Conservation (phyloP, 2,888 invertebrate species). For the Xestia xanthographa region DNA sequence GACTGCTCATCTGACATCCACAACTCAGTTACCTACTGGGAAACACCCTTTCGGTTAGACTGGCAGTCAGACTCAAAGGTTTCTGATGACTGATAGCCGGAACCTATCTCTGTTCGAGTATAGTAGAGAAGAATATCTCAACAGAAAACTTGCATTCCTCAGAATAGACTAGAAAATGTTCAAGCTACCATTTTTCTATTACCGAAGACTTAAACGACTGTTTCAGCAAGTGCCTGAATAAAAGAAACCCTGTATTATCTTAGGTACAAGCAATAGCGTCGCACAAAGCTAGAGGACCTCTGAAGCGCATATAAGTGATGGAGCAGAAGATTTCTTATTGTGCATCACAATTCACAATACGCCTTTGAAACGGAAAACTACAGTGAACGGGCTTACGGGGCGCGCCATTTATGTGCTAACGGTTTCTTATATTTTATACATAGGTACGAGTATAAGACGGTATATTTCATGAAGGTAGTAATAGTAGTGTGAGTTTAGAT, state of each 20-base stretch:
- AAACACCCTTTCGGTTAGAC: not conserved
- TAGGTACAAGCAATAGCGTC: constrained; percentile 28
- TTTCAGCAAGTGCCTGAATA: not conserved
- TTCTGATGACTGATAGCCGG: too few relatives aligned
- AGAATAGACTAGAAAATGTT: not conserved
- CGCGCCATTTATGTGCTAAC: constrained; percentile 27
- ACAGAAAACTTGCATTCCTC: not conserved
- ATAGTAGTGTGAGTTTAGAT: not conserved
- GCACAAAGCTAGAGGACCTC: constrained; percentile 27
- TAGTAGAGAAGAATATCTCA: not conserved
- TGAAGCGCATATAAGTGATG: constrained; percentile 24
- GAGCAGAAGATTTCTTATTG: constrained; percentile 30
- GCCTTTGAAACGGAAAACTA: constrained; percentile 33
- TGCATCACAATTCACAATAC: constrained; percentile 41
- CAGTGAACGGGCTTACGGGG: constrained; percentile 14
- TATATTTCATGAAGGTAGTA: not conserved
- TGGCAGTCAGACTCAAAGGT: not conserved
- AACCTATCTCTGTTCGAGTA: too few relatives aligned
- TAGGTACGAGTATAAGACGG: too few relatives aligned
- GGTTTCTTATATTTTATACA: not conserved
- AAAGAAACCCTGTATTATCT: constrained; percentile 22
- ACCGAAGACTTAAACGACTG: not conserved
- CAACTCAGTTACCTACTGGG: not conserved
- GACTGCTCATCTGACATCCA: not conserved
- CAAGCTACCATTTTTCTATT: not conserved